These are phyloP conservation scores for Nyctibius grandis DNA, from an alignment of 2,797 vertebrate species.

Conservation along the genomic window DNA sequence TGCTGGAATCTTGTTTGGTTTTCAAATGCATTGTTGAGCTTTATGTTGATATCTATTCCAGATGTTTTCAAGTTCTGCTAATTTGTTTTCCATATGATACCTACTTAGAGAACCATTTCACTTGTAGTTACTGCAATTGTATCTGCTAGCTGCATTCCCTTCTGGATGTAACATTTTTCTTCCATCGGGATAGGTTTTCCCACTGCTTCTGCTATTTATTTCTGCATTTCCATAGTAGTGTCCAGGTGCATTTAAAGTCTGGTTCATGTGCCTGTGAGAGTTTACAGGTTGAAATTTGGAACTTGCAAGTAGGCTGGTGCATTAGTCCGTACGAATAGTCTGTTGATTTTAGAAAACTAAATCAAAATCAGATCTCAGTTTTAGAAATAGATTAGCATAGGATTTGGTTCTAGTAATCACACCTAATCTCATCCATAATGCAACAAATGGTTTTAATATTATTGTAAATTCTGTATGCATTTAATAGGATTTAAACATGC, in stretches of 20 bases:
- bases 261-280: background rate
- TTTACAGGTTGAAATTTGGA: background rate
- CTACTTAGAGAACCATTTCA: constrained; percentile 32
- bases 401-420: background rate
- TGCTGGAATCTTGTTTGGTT: constrained; percentile 42
- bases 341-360: background rate
- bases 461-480: background rate
- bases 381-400: background rate
- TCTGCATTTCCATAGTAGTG: background rate
- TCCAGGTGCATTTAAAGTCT: background rate
- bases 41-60: constrained; percentile 46
- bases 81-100: constrained; percentile 58
- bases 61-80: constrained; percentile 46
- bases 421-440: background rate
- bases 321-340: background rate
- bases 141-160: background rate
- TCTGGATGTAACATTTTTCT: constrained; percentile 28
- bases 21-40: constrained; percentile 34
- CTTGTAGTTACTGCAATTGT: constrained; percentile 22
- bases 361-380: background rate
- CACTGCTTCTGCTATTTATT: constrained; percentile 11
- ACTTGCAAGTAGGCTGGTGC: background rate
- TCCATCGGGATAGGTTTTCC: constrained; percentile 15
- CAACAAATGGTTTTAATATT: background rate
- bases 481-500: background rate